A percentile compares a stretch with the other conserved stretches of the same genome.
Conservation (phyloP, 2,113 vertebrate genomes). For the Heliornis fulica region DNA sequence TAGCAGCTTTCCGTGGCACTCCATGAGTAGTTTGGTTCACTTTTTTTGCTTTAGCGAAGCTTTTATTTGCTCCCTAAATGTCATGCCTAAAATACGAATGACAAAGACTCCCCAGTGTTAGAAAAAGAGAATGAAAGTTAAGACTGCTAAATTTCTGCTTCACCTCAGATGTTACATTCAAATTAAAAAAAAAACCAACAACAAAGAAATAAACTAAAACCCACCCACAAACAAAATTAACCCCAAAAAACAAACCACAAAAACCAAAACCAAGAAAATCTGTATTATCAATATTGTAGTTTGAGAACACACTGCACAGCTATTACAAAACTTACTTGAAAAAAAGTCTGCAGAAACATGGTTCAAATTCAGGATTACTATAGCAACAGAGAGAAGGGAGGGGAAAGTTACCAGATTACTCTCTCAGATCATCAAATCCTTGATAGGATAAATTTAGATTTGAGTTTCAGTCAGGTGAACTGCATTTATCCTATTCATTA, state of each 20-base stretch:
- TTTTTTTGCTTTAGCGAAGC: neutral
- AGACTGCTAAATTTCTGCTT: neutral
- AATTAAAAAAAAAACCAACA: neutral
- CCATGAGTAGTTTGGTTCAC: neutral
- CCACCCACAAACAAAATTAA: no score
- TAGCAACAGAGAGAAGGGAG: slow-evolving; percentile 2
- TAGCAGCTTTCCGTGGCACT: neutral
- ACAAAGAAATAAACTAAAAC: no score
- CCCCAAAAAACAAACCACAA: no score
- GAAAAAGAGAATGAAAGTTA: neutral
- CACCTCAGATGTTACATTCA: neutral
- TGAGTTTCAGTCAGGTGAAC: neutral
- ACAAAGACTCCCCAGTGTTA: neutral
- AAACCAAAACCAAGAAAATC: neutral
- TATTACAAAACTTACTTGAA: neutral
- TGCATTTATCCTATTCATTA: neutral
- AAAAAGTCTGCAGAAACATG: neutral
- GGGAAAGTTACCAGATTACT: neutral
- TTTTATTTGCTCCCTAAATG: neutral
- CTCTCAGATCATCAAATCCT: neutral
- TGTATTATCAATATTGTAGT: neutral
- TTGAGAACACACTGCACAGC: neutral
- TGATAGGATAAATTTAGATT: neutral
- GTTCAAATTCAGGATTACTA: slow-evolving; percentile 57
- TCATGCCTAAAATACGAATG: neutral